Evolutionary conservation across 2,113 vertebrate species (phyloP).

Genomic region (Casuarius casuarius): DNA sequence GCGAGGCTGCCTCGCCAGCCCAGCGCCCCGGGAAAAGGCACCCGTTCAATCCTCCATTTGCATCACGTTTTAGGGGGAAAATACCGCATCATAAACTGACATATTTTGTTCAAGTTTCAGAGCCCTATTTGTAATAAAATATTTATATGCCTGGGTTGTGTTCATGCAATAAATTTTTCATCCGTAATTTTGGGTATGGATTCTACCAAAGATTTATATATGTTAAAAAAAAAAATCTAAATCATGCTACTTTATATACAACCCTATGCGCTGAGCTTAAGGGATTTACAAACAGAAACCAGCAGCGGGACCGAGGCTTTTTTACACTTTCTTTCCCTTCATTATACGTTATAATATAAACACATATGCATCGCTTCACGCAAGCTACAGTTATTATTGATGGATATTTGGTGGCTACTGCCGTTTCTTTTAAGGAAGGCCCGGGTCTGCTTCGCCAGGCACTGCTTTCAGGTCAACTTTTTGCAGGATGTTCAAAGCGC

Average conservation of each 20-base stretch:
- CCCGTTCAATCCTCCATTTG: conserved; percentile 37
- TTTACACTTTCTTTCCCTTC: conserved; percentile 28
- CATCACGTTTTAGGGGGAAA: background rate
- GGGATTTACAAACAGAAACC: conserved; percentile 48
- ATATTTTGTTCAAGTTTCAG: conserved; percentile 70
- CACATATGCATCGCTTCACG: background rate
- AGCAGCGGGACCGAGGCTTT: background rate
- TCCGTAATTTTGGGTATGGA: conserved; percentile 65
- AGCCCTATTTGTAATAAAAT: conserved; percentile 69
- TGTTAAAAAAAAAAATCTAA: background rate
- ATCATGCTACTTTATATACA: conserved; percentile 37
- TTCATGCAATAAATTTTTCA: conserved; percentile 70
- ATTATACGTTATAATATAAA: conserved; percentile 19
- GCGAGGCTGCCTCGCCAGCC: background rate
- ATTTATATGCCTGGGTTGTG: conserved; percentile 57
- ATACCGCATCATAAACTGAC: conserved; percentile 61
- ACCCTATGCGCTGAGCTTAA: background rate
- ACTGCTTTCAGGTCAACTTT: conserved; percentile 51
- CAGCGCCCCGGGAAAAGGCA: background rate
- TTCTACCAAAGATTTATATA: conserved; percentile 67
- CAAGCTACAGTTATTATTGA: conserved; percentile 30
- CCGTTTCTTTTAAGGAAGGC: conserved; percentile 42
- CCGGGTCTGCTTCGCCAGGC: conserved; percentile 6
- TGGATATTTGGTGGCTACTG: background rate
- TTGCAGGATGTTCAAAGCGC: conserved; percentile 39